These are phyloP conservation scores for Nomada ruficornis DNA, from an alignment of 2,888 invertebrate genomes.

Conservation along the genomic window DNA sequence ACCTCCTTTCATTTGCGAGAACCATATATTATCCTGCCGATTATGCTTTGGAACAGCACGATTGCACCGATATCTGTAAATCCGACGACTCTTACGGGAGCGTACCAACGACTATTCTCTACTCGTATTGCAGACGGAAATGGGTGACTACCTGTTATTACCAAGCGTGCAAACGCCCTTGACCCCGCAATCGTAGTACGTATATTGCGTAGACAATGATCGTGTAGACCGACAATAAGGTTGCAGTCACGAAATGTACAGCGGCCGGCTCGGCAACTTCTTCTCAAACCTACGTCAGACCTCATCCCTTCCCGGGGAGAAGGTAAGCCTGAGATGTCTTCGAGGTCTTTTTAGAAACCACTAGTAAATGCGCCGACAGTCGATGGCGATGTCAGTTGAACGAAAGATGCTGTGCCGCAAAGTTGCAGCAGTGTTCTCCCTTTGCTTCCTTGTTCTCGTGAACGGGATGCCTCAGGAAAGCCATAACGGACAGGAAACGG, in stretches of 20 bases:
- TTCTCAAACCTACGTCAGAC: constrained; percentile 23
- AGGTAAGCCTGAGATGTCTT: constrained; percentile 58
- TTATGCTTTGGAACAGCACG: too few species aligned
- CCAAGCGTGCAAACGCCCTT: neutral
- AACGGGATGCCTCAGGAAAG: constrained; percentile 54
- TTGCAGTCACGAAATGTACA: neutral
- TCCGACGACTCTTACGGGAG: too few species aligned
- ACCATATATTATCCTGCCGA: too few species aligned
- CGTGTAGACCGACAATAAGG: neutral
- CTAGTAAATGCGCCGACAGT: constrained; percentile 29
- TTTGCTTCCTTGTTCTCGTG: constrained; percentile 58
- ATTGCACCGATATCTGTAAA: too few species aligned
- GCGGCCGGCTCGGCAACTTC: constrained; percentile 3
- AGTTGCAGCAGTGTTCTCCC: constrained; percentile 62
- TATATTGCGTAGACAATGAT: neutral
- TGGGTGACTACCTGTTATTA: neutral
- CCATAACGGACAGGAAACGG: neutral
- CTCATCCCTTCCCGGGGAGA: constrained; percentile 58
- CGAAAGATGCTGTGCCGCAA: constrained; percentile 72
- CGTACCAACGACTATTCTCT: neutral
- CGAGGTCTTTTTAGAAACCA: constrained; percentile 60
- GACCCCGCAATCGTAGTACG: too few species aligned
- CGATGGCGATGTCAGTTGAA: constrained; percentile 65
- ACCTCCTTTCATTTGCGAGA: too few species aligned
- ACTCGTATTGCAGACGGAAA: neutral